phyloP scores from a whole-genome alignment of 2,888 invertebrate genomes.

The Conus canariensis region DNA sequence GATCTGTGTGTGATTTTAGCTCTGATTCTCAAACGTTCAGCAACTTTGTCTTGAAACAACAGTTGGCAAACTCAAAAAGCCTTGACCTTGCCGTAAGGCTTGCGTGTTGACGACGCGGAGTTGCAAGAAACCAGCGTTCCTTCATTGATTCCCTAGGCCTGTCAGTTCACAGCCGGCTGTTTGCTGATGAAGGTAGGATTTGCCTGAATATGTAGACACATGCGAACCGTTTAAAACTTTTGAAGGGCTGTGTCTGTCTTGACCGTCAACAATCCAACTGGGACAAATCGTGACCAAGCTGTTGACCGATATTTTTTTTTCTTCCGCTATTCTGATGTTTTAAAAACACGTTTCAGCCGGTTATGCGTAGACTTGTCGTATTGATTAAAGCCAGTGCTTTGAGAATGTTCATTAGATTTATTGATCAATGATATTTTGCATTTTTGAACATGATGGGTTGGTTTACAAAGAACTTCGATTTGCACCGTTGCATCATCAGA shows the following conservation, averaged over 20 bases:
- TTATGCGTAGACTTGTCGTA: too few species aligned
- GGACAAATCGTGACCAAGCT: too few species aligned
- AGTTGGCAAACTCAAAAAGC: neutral
- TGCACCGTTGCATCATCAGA: slow-evolving; percentile 3
- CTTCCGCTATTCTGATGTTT: too few species aligned
- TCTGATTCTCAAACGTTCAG: too few species aligned
- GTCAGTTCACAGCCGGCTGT: too few species aligned
- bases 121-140: neutral
- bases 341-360: too few species aligned
- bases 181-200: neutral
- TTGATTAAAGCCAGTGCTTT: too few species aligned
- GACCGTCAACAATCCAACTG: too few species aligned
- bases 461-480: neutral
- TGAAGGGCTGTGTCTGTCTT: neutral
- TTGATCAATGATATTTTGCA: too few species aligned
- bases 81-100: neutral
- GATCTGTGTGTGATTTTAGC: neutral
- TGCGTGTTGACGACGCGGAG: slow-evolving; percentile 17
- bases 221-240: neutral
- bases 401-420: too few species aligned
- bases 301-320: too few species aligned
- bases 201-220: neutral
- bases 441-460: too few species aligned
- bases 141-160: neutral
- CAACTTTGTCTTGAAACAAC: neutral